Conservation (phyloP, 2,113 vertebrate species). For the Ariopsis seemanni region DNA sequence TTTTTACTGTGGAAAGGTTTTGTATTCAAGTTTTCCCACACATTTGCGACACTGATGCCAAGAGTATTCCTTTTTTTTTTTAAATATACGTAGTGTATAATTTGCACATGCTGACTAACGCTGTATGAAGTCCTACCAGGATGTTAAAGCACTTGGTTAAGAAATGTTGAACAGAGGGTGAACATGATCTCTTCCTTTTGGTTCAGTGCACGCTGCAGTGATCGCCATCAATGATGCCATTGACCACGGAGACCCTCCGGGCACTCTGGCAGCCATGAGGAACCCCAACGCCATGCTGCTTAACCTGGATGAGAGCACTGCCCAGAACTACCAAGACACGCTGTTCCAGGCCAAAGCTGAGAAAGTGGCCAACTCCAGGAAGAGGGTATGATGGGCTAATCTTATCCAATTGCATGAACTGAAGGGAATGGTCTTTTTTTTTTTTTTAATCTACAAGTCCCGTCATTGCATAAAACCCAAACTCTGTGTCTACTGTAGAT, state of each 20-base stretch:
- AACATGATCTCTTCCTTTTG: constrained; percentile 40
- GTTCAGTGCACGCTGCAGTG: constrained; percentile 92
- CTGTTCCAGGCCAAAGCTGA: constrained; percentile 87
- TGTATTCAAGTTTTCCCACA: not conserved
- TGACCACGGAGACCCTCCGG: constrained; percentile 81
- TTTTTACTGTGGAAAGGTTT: not conserved
- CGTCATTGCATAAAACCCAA: not conserved
- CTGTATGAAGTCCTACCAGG: not conserved
- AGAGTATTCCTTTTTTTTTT: not conserved
- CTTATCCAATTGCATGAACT: not conserved
- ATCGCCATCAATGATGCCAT: constrained; percentile 97
- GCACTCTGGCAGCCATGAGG: constrained; percentile 83
- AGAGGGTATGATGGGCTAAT: constrained; percentile 77
- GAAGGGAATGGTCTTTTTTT: not conserved
- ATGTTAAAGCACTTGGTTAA: not conserved
- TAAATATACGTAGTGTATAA: not conserved
- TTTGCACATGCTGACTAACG: not conserved
- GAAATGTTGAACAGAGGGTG: constrained; percentile 12
- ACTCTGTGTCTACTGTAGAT: constrained; percentile 56
- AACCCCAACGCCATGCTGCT: constrained; percentile 97
- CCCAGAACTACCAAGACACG: constrained; percentile 81
- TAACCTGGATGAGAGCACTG: constrained; percentile 75
- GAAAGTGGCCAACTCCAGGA: constrained; percentile 88
- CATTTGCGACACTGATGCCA: not conserved
- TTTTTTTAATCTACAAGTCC: not conserved